Evolutionary conservation across 1,140 invertebrate species (phyloP).

Genomic region (Pollicipes pollicipes): DNA sequence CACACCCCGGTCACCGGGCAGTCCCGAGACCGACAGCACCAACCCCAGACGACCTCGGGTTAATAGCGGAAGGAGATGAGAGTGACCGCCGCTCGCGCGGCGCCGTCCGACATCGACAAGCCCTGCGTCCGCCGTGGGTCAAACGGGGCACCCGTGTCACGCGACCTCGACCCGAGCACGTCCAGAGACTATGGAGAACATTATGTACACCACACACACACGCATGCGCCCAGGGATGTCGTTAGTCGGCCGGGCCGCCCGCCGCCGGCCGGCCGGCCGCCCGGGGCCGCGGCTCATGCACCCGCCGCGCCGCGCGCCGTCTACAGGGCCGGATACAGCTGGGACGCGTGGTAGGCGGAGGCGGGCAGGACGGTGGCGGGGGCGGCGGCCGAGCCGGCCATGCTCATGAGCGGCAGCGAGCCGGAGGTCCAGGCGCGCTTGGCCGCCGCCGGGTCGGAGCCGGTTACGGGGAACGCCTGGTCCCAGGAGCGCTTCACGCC

Average conservation of each 20-base stretch:
- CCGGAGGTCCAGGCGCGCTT: not conserved
- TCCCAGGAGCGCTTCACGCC: slow-evolving; percentile 31
- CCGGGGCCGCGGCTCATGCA: not conserved
- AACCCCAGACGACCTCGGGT: not conserved
- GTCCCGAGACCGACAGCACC: too few relatives aligned
- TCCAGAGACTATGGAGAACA: slow-evolving; percentile 1
- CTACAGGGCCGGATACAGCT: not conserved
- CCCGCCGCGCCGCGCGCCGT: too few relatives aligned
- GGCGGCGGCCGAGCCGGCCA: not conserved
- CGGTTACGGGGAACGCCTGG: slow-evolving; percentile 23
- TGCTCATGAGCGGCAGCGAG: not conserved
- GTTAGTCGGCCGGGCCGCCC: not conserved
- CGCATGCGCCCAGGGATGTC: not conserved
- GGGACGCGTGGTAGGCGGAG: not conserved
- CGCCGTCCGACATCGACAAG: not conserved
- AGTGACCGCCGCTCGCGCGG: too few relatives aligned
- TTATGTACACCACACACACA: not conserved
- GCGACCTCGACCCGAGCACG: too few relatives aligned
- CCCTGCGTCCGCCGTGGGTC: not conserved
- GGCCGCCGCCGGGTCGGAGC: not conserved
- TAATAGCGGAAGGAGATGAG: not conserved
- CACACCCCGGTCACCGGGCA: not conserved
- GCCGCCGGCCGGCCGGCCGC: too few relatives aligned
- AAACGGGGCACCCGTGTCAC: not conserved
- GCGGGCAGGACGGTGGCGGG: not conserved